Evolutionary conservation across 2,888 invertebrate species (phyloP), one percentile per base, ranked within the genome.

Genomic region (Dorcus parallelipipedus): DNA sequence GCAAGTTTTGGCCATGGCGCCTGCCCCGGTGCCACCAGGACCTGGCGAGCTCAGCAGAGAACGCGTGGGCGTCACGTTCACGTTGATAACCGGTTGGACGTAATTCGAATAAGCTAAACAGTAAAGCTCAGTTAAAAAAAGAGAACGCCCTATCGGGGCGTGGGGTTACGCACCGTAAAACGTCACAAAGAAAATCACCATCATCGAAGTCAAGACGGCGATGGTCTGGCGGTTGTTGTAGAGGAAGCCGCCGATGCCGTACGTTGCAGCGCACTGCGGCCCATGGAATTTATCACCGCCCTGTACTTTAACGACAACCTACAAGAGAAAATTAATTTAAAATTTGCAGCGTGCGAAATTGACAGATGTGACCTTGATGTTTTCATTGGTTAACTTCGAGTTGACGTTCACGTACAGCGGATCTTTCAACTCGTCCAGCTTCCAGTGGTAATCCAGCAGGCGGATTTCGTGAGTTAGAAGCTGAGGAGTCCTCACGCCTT

Each of bases 401-500:
- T 61, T 62, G 9, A 79, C 63, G 23, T 69, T 59, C 8, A 78
- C 65, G 52, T 71, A 74, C 72, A 79, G 73, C 3, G 74, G 71
- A 52, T 77, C 74, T 38, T 69, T 70, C 49, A 74, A 65, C 59
- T 73, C 72, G 10, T 74, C 73, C 48, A 77, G 67, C 63, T 77
- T 74, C 76, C 77, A 76, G 62, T 78, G 76, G 50, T 76, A 78
- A 63, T 78, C 78, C 39, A 78, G 61, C 17, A 79, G 60, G 49
- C 69, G 69, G 47, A 79, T 66, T 58, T 71, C 58, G 59, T 68
- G 75, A 42, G 64, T 70, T 52, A 66, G 65, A 14, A 63, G 56
- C 14, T 63, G 59, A 17, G 72, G 68, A 8, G 67, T 58, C 3
- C 62, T 58, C 50, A 62, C 66, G 8, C 68, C 66, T 38, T 65